Conservation (phyloP, 2,113 vertebrate species). For the Poecilia latipinna region DNA sequence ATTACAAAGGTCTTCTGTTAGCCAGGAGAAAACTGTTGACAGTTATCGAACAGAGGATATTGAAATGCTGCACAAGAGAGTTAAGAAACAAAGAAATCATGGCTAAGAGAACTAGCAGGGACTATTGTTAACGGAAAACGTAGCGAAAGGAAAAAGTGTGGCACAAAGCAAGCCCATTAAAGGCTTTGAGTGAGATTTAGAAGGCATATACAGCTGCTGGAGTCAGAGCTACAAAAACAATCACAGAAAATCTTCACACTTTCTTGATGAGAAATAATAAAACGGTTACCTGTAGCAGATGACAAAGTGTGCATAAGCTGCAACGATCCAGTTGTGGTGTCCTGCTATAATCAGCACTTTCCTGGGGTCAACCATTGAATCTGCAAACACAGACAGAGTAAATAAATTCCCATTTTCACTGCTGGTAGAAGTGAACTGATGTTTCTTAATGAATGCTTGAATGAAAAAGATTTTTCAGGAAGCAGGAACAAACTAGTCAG, state of each 20-base stretch:
- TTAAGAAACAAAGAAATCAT: no score
- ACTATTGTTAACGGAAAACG: neutral
- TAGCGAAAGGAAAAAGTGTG: neutral
- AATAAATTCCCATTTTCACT: neutral
- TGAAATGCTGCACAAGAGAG: no score
- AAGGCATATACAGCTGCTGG: no score
- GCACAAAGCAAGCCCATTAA: neutral
- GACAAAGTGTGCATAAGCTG: slow-evolving; percentile 96
- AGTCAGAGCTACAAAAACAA: neutral
- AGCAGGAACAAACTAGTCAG: slow-evolving; percentile 1
- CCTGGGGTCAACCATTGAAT: slow-evolving; percentile 90
- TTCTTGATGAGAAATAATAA: neutral
- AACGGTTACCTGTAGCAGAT: slow-evolving; percentile 94
- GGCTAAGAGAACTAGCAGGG: no score
- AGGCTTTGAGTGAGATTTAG: neutral
- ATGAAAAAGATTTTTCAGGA: neutral
- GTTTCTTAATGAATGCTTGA: no score
- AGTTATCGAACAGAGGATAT: no score
- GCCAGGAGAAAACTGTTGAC: neutral
- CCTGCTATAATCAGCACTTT: slow-evolving; percentile 96
- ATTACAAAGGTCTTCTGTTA: neutral
- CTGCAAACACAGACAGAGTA: slow-evolving; percentile 67
- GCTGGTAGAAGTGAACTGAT: no score
- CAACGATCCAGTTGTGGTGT: slow-evolving; percentile 99
- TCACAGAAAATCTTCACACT: neutral